Evolutionary conservation across 2,113 vertebrate species (phyloP), one percentile per base, ranked within the genome.

Genomic region (Neoarius graeffei): DNA sequence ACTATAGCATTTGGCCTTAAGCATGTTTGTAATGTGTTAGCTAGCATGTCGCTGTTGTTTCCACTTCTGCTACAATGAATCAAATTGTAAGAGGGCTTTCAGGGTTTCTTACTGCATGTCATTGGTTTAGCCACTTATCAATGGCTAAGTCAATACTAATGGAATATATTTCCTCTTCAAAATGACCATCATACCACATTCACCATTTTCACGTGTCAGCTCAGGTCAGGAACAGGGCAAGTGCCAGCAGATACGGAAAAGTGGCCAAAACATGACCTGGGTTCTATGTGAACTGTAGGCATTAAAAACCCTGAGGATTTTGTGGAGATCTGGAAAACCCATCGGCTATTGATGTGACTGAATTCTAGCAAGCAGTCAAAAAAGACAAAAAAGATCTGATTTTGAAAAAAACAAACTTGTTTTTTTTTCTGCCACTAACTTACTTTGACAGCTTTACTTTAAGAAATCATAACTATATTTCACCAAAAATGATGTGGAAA

Each of bases 1-100:
- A 60, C 30, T 23, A 76, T 23, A 85, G 67, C 35, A 85, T 85
- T 85, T 85, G 8, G 48, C 64, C 54, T 30, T 13, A 57, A 60
- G 50, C 50, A 23, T 30, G 73, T 57, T 71, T 35, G 4, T 59
- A 9, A 27, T 57, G 17, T 20, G 27, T 23, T 71, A 59, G 17
- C 27, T 54, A 57, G n/a, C 66, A 52, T 73, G 15, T 25, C 11
- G 5, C 35, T 50, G 35, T n/a, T 73, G n/a, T 57, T 7, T 30
- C 4, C 14, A 54, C 42, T 5, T 48, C 13, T 15, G 23, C 64
- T 30, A 19, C 35, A 79, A 56, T n/a, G 67, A 27, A 35, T 17
- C 17, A 35, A 30, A 17, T 71, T 30, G n/a, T 30, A 69, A 14
- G n/a, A 30, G 66, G 13, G 25, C 4, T 71, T 35, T 71, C 30